Evolutionary conservation across 2,888 invertebrate species (phyloP).

Genomic region (Gibbula magus): DNA sequence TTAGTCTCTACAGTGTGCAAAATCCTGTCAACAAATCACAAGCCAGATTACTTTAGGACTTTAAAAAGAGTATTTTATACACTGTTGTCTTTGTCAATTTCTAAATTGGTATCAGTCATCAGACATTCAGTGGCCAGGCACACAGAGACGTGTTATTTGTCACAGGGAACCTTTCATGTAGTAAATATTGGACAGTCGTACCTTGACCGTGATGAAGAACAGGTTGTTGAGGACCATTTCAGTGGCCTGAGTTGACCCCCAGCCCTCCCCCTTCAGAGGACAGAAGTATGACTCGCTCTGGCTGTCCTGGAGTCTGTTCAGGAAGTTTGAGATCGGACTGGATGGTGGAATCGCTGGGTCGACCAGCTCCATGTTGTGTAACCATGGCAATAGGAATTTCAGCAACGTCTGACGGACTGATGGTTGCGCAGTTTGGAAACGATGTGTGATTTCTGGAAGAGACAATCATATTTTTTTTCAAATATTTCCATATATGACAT

Average conservation of each 20-base stretch:
- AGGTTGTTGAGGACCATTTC: constrained; percentile 99
- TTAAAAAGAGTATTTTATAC: too few species aligned
- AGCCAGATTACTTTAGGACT: too few species aligned
- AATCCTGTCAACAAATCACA: too few species aligned
- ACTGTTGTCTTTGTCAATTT: too few species aligned
- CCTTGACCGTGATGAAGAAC: constrained; percentile 92
- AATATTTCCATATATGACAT: not conserved
- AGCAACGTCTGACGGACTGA: constrained; percentile 93
- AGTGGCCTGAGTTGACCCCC: constrained; percentile 99
- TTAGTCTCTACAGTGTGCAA: too few species aligned
- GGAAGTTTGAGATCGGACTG: constrained; percentile 65
- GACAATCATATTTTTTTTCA: not conserved
- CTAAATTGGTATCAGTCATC: too few species aligned
- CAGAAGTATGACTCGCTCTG: constrained; percentile 77
- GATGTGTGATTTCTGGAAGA: constrained; percentile 91
- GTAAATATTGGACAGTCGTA: constrained; percentile 31
- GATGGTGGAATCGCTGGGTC: constrained; percentile 92
- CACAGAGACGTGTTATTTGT: too few species aligned
- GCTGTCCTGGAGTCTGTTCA: constrained; percentile 77
- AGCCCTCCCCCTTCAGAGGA: constrained; percentile 90
- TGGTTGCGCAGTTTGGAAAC: constrained; percentile 95
- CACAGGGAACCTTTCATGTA: too few species aligned
- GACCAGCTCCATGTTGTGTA: constrained; percentile 98
- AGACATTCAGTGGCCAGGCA: too few species aligned
- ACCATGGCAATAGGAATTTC: constrained; percentile 96